These are phyloP conservation scores for Tetramorium alpestre DNA, from an alignment of 1,140 invertebrate genomes.

Conservation along the genomic window DNA sequence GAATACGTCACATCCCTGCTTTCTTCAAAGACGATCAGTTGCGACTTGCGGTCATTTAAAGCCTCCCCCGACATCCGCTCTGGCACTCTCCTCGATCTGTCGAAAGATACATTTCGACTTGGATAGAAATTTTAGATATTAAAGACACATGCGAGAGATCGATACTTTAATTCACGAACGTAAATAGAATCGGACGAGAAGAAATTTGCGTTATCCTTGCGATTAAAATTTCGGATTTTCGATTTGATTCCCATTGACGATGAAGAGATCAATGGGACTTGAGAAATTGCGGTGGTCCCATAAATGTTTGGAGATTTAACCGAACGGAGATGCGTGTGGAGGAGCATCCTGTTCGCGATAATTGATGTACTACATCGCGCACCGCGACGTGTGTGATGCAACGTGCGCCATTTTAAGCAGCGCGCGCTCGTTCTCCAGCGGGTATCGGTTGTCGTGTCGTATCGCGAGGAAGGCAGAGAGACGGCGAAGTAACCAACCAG, in stretches of 20 bases:
- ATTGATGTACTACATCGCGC: neutral
- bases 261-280: too few relatives aligned
- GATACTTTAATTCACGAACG: neutral
- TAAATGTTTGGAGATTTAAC: neutral
- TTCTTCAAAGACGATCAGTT: conserved; percentile 35
- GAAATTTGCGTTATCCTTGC: neutral
- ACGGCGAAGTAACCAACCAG: neutral
- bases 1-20: neutral
- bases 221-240: neutral
- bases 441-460: conserved; percentile 41
- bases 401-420: conserved; percentile 37
- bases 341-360: neutral
- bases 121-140: neutral
- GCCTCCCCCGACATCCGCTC: neutral
- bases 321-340: neutral
- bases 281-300: neutral
- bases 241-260: neutral
- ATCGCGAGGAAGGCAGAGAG: conserved; percentile 36
- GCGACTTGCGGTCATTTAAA: conserved; percentile 27
- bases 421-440: conserved; percentile 35
- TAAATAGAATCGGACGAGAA: neutral
- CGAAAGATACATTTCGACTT: conserved; percentile 3
- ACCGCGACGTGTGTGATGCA: conserved; percentile 12
- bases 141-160: neutral
- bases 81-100: neutral